Conservation (phyloP, 2,113 vertebrate species). For the Pseudolaguvia tuberculata region DNA sequence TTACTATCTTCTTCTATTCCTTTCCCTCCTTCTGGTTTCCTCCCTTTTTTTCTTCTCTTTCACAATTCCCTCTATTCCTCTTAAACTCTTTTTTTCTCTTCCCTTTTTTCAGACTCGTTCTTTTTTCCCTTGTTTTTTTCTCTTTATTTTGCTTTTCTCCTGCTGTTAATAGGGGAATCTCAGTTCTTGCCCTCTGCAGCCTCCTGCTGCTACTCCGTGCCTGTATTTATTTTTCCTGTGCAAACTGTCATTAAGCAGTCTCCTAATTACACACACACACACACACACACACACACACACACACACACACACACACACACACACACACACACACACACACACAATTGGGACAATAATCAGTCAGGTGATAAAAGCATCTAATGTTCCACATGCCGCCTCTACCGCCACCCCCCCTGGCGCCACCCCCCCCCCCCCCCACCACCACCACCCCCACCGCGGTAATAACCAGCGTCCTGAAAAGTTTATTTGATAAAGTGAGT, state of each 20-base stretch:
- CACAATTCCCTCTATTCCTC: background rate
- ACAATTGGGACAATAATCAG: background rate
- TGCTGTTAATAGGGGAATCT: constrained; percentile 30
- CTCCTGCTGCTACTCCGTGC: constrained; percentile 29
- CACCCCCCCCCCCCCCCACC: too few species aligned
- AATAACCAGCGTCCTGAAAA: too few species aligned
- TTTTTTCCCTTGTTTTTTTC: background rate
- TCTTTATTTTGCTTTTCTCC: background rate
- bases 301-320: background rate
- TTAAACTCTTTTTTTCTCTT: too few species aligned
- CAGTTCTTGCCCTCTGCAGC: constrained; percentile 39
- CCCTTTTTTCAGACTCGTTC: background rate
- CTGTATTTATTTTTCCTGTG: constrained; percentile 51
- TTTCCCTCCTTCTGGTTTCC: background rate
- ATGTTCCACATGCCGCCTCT: background rate
- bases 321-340: too few species aligned
- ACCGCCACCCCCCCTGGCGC: too few species aligned
- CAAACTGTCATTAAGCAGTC: constrained; percentile 61
- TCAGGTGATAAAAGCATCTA: background rate
- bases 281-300: constrained; percentile 29
- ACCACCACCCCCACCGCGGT: too few species aligned
- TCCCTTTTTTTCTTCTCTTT: background rate
- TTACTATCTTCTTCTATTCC: too few species aligned
- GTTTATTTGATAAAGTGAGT: too few species aligned
- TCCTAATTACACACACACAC: constrained; percentile 51